Conservation (phyloP, 2,888 invertebrate genomes). For the Bembecia ichneumoniformis region DNA sequence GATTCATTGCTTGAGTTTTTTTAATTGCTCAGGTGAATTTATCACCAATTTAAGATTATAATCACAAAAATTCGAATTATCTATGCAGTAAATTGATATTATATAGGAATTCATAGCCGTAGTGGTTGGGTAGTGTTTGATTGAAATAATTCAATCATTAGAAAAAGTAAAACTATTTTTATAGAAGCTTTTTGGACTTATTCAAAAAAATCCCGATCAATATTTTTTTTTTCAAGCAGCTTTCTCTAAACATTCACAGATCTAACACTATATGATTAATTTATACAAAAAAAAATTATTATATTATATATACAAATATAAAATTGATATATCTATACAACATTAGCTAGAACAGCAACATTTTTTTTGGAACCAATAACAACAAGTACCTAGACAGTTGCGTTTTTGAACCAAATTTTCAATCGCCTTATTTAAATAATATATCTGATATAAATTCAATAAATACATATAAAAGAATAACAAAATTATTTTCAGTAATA, state of each 20-base stretch:
- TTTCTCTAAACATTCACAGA: conserved; percentile 39
- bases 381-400: conserved; percentile 53
- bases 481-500: background rate
- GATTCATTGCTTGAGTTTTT: too few species aligned
- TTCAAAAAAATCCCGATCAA: background rate
- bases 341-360: conserved; percentile 39
- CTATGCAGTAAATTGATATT: background rate
- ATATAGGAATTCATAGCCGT: conserved; percentile 4
- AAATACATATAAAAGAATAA: conserved; percentile 25
- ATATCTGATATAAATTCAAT: conserved; percentile 27
- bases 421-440: conserved; percentile 24
- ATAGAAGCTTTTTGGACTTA: background rate
- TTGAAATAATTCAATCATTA: background rate
- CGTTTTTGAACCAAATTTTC: conserved; percentile 22
- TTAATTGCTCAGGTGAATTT: too few species aligned
- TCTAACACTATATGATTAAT: conserved; percentile 60
- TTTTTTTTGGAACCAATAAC: conserved; percentile 43
- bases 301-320: conserved; percentile 67
- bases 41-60: too few species aligned
- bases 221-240: background rate
- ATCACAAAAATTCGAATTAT: conserved; percentile 1
- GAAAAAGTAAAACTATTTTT: background rate
- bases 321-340: conserved; percentile 63
- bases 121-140: background rate
- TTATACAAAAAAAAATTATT: conserved; percentile 58